Percentiles rank a stretch among this genome's conserved stretches.
Evolutionary conservation across 2,888 invertebrate genomes (phyloP).

Genomic region (Drosophila meridiana): DNA sequence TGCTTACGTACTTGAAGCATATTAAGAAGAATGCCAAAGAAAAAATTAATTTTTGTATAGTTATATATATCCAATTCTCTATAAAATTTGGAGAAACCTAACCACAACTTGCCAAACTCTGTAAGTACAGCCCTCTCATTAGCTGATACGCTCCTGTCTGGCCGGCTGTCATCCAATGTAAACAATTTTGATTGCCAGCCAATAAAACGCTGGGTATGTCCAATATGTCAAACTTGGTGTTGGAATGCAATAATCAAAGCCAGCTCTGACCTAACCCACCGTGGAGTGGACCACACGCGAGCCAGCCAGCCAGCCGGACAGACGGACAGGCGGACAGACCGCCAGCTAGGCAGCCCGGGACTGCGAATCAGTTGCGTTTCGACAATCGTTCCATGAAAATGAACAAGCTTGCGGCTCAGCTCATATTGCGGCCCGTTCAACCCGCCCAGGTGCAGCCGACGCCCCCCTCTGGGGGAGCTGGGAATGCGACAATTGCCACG

Average conservation of each 20-base stretch:
- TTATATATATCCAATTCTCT: no score
- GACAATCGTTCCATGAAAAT: conserved; percentile 46
- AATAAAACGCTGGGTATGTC: conserved; percentile 32
- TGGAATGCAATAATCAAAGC: conserved; percentile 33
- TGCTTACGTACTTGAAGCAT: no score
- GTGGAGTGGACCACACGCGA: conserved; percentile 31
- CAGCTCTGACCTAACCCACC: neutral
- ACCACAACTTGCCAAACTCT: no score
- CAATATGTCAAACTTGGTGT: conserved; percentile 24
- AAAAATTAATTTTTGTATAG: neutral
- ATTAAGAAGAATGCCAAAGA: no score
- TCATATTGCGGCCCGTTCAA: conserved; percentile 42
- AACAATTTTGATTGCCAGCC: conserved; percentile 42
- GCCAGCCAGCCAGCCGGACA: neutral
- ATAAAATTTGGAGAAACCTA: no score
- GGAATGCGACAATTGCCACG: neutral
- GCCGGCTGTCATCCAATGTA: conserved; percentile 23
- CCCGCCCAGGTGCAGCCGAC: neutral
- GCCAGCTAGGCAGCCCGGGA: neutral
- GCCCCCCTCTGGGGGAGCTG: neutral
- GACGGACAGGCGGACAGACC: neutral
- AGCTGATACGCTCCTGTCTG: conserved; percentile 29
- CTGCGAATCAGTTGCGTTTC: conserved; percentile 45
- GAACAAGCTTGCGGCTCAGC: conserved; percentile 45
- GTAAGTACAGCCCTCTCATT: neutral